Evolutionary conservation across 2,888 invertebrate species (phyloP), one percentile per base, ranked within the genome.

Genomic region (Orthosia incerta): DNA sequence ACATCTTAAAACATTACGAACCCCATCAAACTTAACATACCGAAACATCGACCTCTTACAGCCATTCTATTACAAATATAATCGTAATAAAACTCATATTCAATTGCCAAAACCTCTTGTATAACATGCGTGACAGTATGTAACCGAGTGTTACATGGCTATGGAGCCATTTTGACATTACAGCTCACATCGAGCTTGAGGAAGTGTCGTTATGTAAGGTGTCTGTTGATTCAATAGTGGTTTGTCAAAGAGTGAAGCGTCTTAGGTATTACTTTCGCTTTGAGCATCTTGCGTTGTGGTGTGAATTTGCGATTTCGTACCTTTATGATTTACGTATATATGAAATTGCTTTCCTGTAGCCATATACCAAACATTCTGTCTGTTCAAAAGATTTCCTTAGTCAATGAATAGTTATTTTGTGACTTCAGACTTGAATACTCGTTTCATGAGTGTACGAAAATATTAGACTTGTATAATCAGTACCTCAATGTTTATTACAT

Each of bases 81-180:
- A n/a, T 50, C 20, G 56, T 66, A 23, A 70, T 63, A 60, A 56
- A 75, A 63, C 55, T 67, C 51, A 23, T 12, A 60, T 67, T 80
- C 70, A 67, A 75, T 67, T 75, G 59, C 56, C 5, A 60, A 79
- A 75, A 64, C 46, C 39, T 59, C 56, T 80, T 65, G 56, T 53
- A 64, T 67, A 79, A 79, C 63, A 59, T 64, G 80, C 79, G 80
- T 80, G 79, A 75, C 75, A 79, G 80, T 56, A 55, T 66, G 64
- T 56, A 62, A 69, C 65, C 4, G 39, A 59, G 50, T 64, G 13
- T 79, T 67, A 75, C 80, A 67, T 79, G 55, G 75, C 20, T 63
- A 79, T 59, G 62, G 15, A 70, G 65, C 57, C 26, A 70, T 67
- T 79, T 75, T 67, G 63, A 80, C 75, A 71, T 80, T 70, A 79